Conservation (phyloP, 2,113 vertebrate genomes). For the Anthoscopus minutus region DNA sequence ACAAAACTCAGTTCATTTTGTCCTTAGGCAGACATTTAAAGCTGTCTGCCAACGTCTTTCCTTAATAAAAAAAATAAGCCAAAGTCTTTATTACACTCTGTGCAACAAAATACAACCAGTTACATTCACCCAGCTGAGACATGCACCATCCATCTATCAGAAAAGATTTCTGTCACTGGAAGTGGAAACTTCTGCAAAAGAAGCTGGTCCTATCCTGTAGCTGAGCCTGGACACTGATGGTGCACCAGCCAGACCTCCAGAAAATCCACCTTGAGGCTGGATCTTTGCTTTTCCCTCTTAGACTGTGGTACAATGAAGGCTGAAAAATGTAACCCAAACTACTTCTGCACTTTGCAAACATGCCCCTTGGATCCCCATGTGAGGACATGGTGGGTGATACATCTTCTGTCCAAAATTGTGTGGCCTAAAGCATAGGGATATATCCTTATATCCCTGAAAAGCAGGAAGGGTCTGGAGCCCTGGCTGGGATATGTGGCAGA, state of each 20-base stretch:
- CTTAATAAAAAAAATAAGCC: slow-evolving; percentile 56
- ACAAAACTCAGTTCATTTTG: slow-evolving; percentile 57
- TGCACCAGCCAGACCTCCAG: not conserved
- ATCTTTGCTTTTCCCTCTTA: not conserved
- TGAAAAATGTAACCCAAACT: not conserved
- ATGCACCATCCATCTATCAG: not conserved
- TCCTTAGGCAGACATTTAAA: slow-evolving; percentile 66
- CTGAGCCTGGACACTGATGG: not conserved
- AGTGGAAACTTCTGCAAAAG: not conserved
- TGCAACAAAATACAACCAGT: slow-evolving; percentile 9
- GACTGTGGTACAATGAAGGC: not conserved
- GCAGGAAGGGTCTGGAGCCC: not conserved
- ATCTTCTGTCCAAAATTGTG: not conserved
- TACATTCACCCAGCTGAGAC: not conserved
- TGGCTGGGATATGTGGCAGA: not conserved
- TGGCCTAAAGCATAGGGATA: not conserved
- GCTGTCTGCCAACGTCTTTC: slow-evolving; percentile 50
- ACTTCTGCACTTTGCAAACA: not conserved
- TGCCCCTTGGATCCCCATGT: not conserved
- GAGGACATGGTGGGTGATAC: not conserved
- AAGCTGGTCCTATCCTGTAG: not conserved
- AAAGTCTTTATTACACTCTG: slow-evolving; percentile 54
- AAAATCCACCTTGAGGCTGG: not conserved
- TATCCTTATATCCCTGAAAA: not conserved
- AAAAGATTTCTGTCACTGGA: not conserved